Percentiles rank a stretch among this genome's conserved stretches.
These are phyloP conservation scores for Pocillopora grandis DNA, from an alignment of 92 coral and sea anemone genomes.

Conservation along the genomic window DNA sequence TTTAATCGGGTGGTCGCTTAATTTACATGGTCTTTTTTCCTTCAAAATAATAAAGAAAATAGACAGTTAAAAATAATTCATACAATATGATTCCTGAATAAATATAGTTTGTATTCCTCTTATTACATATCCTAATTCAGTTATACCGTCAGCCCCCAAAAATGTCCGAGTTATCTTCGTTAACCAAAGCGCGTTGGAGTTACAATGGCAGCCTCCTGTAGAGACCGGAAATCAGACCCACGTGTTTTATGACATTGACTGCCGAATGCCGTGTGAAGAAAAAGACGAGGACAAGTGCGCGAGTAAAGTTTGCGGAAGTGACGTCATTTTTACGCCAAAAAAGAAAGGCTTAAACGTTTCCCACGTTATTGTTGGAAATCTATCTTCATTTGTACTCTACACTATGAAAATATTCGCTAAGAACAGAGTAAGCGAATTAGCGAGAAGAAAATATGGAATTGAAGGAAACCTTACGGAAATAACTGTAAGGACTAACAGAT, in stretches of 20 bases:
- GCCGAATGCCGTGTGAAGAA: slow-evolving; percentile 1
- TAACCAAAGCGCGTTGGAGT: too few species aligned
- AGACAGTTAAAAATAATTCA: too few species aligned
- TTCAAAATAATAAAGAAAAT: background rate
- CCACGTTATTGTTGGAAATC: slow-evolving; percentile 53
- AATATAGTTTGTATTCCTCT: background rate
- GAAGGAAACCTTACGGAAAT: background rate
- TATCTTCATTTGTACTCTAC: slow-evolving; percentile 48
- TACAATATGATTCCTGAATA: too few species aligned
- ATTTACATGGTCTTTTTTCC: background rate
- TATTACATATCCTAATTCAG: background rate
- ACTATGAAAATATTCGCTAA: slow-evolving; percentile 62
- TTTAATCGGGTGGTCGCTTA: too few species aligned
- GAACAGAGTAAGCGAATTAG: slow-evolving; percentile 44
- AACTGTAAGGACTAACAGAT: background rate
- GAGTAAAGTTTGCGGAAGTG: slow-evolving; percentile 43
- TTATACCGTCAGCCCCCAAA: too few species aligned
- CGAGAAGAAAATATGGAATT: background rate
- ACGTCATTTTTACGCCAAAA: slow-evolving; percentile 33
- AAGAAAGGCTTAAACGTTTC: slow-evolving; percentile 23
- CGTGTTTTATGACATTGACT: too few species aligned
- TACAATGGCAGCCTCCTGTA: too few species aligned
- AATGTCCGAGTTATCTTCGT: too few species aligned
- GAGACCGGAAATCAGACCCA: too few species aligned
- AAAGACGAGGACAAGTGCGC: slow-evolving; percentile 52